A percentile compares a stretch with the other conserved stretches of the same genome.
Evolutionary conservation across 2,113 vertebrate species (phyloP).

Genomic region (Notothenia rossii): DNA sequence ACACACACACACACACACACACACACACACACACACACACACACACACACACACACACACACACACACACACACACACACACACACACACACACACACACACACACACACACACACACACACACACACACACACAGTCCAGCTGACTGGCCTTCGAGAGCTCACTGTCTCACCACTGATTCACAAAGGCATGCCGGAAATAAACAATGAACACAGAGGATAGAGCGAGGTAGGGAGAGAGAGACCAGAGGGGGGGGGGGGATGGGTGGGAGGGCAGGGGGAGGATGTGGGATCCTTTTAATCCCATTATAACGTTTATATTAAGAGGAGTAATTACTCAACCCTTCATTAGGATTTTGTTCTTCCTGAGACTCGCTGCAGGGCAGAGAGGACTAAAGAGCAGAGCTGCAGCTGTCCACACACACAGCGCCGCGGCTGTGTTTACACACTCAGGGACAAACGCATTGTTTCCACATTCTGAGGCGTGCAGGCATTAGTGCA

Average conservation of each 20-base stretch:
- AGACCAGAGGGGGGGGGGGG: slow-evolving; percentile 9
- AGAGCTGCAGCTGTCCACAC: slow-evolving; percentile 16
- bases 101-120: slow-evolving; percentile 3
- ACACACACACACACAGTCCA: not conserved
- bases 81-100: not conserved
- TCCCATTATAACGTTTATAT: slow-evolving; percentile 63
- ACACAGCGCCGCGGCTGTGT: slow-evolving; percentile 16
- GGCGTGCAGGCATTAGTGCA: slow-evolving; percentile 11
- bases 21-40: too few species aligned
- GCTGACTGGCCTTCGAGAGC: slow-evolving; percentile 13
- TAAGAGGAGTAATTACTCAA: slow-evolving; percentile 66
- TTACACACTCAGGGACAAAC: slow-evolving; percentile 1
- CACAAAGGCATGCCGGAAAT: slow-evolving; percentile 31
- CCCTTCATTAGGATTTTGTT: slow-evolving; percentile 37
- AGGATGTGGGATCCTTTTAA: slow-evolving; percentile 48
- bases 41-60: too few species aligned
- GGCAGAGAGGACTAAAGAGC: slow-evolving; percentile 37
- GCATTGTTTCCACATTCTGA: not conserved
- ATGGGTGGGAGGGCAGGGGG: not conserved
- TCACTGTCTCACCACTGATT: slow-evolving; percentile 42
- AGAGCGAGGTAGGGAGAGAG: slow-evolving; percentile 1
- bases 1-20: too few species aligned
- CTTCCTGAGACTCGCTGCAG: slow-evolving; percentile 27
- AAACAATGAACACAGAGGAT: slow-evolving; percentile 21
- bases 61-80: too few species aligned